Conservation (phyloP, 2,888 invertebrate genomes). For the Tuta absoluta region DNA sequence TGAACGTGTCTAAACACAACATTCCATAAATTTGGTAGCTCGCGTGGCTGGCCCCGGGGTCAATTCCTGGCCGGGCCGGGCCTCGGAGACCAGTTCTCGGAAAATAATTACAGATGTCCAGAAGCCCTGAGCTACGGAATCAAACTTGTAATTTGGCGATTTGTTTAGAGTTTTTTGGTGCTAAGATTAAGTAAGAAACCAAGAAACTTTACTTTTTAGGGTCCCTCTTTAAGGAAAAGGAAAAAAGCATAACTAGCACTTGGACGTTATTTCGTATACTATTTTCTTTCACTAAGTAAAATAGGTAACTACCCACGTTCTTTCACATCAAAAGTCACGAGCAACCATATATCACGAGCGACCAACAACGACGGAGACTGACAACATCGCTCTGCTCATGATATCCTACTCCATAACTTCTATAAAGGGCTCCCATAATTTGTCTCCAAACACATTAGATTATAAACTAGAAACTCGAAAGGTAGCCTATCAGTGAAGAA, state of each 20-base stretch:
- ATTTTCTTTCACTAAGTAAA: too few relatives aligned
- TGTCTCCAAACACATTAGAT: neutral
- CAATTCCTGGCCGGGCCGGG: constrained; percentile 13
- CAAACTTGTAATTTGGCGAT: constrained; percentile 16
- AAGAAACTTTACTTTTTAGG: too few relatives aligned
- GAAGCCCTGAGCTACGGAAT: neutral
- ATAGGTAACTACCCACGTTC: too few relatives aligned
- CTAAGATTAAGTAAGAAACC: too few relatives aligned
- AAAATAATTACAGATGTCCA: constrained; percentile 22
- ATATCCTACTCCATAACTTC: neutral
- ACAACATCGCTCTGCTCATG: too few relatives aligned
- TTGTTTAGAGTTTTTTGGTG: neutral
- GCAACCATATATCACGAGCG: too few relatives aligned
- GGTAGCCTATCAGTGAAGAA: constrained; percentile 31
- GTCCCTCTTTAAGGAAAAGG: too few relatives aligned
- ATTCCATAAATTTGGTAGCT: constrained; percentile 19
- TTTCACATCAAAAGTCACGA: too few relatives aligned
- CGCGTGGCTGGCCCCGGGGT: constrained; percentile 21
- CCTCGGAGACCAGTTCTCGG: constrained; percentile 1
- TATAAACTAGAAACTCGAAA: neutral
- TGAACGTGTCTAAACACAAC: constrained; percentile 20
- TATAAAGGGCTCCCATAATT: neutral
- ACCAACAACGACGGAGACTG: too few relatives aligned
- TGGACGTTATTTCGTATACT: too few relatives aligned
- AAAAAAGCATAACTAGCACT: too few relatives aligned